Conservation (phyloP, 2,888 invertebrate species). For the Leucophenga montana region DNA sequence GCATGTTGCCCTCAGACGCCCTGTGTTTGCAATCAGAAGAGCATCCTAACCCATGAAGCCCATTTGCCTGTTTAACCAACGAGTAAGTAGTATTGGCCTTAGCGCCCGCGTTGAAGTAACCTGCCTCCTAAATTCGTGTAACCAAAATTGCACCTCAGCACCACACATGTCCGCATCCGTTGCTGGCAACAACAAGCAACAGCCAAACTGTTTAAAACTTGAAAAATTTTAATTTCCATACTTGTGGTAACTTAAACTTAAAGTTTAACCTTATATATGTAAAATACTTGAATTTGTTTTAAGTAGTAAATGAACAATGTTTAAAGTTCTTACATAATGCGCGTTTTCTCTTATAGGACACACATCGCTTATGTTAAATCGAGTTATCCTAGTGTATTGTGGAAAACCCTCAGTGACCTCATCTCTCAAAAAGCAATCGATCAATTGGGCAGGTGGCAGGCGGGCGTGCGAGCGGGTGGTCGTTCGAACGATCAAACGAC, state of each 20-base stretch:
- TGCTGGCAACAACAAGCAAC: conserved; percentile 39
- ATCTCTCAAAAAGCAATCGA: conserved; percentile 52
- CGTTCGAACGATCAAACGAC: neutral
- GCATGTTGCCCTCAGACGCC: neutral
- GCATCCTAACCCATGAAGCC: neutral
- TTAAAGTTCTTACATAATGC: conserved; percentile 66
- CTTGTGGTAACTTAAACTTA: conserved; percentile 59
- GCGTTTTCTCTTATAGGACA: conserved; percentile 66
- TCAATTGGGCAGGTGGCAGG: conserved; percentile 24
- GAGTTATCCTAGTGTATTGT: conserved; percentile 58
- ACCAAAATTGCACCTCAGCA: conserved; percentile 32
- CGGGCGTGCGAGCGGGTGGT: neutral
- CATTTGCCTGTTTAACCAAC: conserved; percentile 48
- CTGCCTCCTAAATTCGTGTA: conserved; percentile 35
- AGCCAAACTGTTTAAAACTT: conserved; percentile 4
- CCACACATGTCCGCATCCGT: conserved; percentile 26
- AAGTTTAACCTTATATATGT: conserved; percentile 34
- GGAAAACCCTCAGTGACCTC: conserved; percentile 54
- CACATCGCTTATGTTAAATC: conserved; percentile 60
- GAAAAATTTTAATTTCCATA: neutral
- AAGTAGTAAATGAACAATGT: conserved; percentile 47
- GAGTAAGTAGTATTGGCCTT: conserved; percentile 18
- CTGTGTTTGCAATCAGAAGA: neutral
- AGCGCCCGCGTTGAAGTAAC: conserved; percentile 24
- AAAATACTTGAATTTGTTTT: conserved; percentile 36